Percentiles rank a stretch among this genome's conserved stretches.
Evolutionary conservation across 1,140 invertebrate species (phyloP).

Genomic region (Solen grandis): DNA sequence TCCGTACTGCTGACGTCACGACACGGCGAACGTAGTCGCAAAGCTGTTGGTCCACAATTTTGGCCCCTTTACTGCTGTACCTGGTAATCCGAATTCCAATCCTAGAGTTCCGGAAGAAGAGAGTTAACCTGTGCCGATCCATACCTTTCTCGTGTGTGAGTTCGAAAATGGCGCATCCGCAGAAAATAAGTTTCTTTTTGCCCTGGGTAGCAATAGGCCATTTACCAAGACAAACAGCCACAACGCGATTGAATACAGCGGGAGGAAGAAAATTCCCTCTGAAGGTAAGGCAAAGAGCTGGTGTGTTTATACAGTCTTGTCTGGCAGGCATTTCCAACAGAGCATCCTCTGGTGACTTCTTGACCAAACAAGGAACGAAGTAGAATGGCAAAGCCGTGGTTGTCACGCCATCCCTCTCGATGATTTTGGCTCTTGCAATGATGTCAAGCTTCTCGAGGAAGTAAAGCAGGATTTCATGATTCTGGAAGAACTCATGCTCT

Average conservation of each 20-base stretch:
- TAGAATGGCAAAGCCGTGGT: neutral
- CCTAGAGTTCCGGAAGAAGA: slow-evolving; percentile 34
- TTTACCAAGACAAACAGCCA: slow-evolving; percentile 23
- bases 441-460: slow-evolving; percentile 44
- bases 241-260: slow-evolving; percentile 36
- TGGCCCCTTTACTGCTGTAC: neutral
- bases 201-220: slow-evolving; percentile 37
- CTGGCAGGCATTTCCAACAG: neutral
- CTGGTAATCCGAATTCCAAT: slow-evolving; percentile 21
- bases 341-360: slow-evolving; percentile 2
- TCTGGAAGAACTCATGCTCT: slow-evolving; percentile 27
- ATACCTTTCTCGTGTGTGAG: neutral
- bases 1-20: slow-evolving; percentile 10
- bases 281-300: slow-evolving; percentile 34
- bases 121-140: slow-evolving; percentile 18
- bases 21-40: slow-evolving; percentile 31
- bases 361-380: slow-evolving; percentile 40
- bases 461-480: slow-evolving; percentile 19
- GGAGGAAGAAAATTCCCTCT: slow-evolving; percentile 35
- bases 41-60: slow-evolving; percentile 1
- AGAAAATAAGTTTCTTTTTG: slow-evolving; percentile 31
- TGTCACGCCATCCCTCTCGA: slow-evolving; percentile 12
- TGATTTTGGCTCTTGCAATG: slow-evolving; percentile 22
- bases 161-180: slow-evolving; percentile 36
- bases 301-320: neutral